A percentile compares a stretch with the other conserved stretches of the same genome.
Conservation (phyloP, 1,140 invertebrate species). For the Paraescarpia echinospica region DNA sequence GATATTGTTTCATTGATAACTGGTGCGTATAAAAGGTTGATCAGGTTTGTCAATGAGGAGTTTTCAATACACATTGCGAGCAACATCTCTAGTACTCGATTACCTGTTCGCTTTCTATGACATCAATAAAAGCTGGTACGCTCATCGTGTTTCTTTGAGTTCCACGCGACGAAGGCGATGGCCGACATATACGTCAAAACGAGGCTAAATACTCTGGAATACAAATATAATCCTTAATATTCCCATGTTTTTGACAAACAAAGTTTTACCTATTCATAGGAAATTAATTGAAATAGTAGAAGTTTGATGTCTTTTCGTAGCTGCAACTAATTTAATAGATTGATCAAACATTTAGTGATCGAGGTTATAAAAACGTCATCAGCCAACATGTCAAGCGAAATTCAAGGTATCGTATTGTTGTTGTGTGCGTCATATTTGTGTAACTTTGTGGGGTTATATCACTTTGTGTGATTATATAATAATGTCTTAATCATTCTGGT, state of each 20-base stretch:
- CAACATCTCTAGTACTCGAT: constrained; percentile 20
- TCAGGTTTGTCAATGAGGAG: background rate
- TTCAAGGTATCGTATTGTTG: constrained; percentile 1
- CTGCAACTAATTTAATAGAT: background rate
- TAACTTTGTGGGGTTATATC: background rate
- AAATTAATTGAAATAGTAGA: background rate
- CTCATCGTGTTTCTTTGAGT: constrained; percentile 43
- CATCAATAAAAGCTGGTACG: constrained; percentile 59
- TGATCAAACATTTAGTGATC: background rate
- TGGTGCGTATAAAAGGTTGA: background rate
- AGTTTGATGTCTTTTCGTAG: background rate
- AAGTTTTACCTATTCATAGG: background rate
- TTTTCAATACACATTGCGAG: background rate
- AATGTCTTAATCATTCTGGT: background rate
- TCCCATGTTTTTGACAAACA: background rate
- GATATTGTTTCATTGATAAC: background rate
- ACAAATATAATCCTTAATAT: background rate
- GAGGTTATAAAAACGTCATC: background rate
- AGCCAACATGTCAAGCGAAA: background rate
- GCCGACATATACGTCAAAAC: background rate
- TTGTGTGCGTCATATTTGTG: background rate
- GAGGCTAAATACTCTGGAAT: background rate
- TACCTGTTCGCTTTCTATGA: constrained; percentile 55
- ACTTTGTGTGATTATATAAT: background rate
- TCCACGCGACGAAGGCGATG: background rate